These are phyloP conservation scores for Zoanthus gigantus DNA, from an alignment of 92 coral and sea anemone species.

Conservation along the genomic window DNA sequence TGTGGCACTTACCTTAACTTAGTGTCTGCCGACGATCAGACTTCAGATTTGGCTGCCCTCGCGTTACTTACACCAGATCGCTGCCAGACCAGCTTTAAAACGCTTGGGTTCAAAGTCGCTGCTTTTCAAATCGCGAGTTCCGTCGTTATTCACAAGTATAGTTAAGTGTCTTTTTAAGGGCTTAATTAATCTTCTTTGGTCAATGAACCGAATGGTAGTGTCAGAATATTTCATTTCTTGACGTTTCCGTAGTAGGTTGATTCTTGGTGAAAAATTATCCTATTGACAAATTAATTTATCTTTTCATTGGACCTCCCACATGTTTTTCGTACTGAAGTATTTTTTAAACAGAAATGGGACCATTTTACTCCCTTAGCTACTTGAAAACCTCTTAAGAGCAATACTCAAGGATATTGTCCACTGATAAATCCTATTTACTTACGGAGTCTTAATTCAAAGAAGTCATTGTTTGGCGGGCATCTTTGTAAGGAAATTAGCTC, in stretches of 20 bases:
- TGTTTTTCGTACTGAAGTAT: conserved; percentile 5
- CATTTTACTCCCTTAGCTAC: neutral
- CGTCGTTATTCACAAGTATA: neutral
- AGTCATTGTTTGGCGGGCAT: conserved; percentile 21
- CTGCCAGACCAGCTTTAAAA: neutral
- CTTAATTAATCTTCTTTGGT: conserved; percentile 46
- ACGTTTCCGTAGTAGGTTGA: conserved; percentile 32
- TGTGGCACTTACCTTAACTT: neutral
- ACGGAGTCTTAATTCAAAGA: neutral
- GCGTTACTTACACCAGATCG: neutral
- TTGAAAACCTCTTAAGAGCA: neutral
- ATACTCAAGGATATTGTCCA: conserved; percentile 10
- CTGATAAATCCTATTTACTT: neutral
- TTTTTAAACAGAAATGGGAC: neutral
- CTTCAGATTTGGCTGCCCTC: neutral
- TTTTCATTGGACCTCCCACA: conserved; percentile 35
- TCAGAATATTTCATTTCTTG: conserved; percentile 26
- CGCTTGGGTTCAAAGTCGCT: neutral
- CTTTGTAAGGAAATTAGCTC: conserved; percentile 36
- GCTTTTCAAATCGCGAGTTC: neutral
- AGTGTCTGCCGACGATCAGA: neutral
- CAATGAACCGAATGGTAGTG: conserved; percentile 29
- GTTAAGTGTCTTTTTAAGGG: conserved; percentile 23
- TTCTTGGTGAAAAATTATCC: conserved; percentile 35
- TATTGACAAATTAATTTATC: conserved; percentile 41